phyloP scores from a whole-genome alignment of 2,113 vertebrate species.

The Numenius arquata region DNA sequence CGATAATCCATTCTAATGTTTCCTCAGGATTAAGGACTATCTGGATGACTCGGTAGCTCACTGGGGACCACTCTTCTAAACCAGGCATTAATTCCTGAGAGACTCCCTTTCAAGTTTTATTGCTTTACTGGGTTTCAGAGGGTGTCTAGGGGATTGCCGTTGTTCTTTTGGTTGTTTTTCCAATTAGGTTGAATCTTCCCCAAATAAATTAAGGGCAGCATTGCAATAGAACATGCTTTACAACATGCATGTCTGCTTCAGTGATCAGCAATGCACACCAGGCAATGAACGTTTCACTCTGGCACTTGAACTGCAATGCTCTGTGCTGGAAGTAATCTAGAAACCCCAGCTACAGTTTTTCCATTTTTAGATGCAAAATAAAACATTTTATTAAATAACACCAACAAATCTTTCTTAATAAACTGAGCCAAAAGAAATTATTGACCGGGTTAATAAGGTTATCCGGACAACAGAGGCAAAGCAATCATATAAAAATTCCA shows the following conservation, averaged over 20 bases:
- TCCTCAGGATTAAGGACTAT: neutral
- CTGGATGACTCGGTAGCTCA: neutral
- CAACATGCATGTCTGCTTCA: neutral
- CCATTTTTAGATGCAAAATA: neutral
- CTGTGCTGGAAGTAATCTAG: neutral
- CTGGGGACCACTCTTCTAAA: neutral
- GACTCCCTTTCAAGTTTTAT: neutral
- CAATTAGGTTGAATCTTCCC: neutral
- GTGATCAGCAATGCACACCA: neutral
- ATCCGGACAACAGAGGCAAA: neutral
- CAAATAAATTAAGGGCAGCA: neutral
- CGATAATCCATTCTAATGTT: neutral
- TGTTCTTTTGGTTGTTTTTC: neutral
- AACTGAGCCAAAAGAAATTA: neutral
- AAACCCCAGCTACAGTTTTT: neutral
- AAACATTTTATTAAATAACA: neutral
- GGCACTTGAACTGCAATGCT: neutral
- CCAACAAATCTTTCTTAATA: neutral
- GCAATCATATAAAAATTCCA: neutral
- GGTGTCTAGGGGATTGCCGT: neutral
- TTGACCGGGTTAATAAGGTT: neutral
- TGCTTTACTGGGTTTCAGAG: neutral
- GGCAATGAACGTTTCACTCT: neutral
- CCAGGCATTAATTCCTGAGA: neutral
- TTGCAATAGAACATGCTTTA: neutral